Evolutionary conservation across 2,113 vertebrate species (phyloP), one percentile per base, ranked within the genome.

Genomic region (Protobothrops mucrosquamatus): DNA sequence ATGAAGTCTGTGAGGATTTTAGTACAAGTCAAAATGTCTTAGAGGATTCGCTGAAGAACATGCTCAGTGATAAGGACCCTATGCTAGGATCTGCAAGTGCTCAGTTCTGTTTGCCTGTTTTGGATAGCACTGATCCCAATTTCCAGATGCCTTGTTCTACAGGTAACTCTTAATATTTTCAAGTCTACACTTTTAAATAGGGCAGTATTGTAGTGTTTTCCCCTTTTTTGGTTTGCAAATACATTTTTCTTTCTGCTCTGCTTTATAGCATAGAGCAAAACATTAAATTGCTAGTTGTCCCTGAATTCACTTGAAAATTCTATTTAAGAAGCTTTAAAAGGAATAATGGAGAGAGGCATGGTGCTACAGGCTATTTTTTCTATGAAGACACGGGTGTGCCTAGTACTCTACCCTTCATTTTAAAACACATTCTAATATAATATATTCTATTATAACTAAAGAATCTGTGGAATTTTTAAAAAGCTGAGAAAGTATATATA

Each of bases 61-160:
- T 99, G 99, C 98, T 99, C 97, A 99, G 99, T 98, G 99, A 99
- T 98, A 99, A 99, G 98, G 99, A 99, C 98, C 99, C 99, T 96
- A 99, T 99, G 99, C 98, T 99, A 98, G 99, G 99, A 97, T 99
- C 99, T 98, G 98, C 99, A 97, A 99, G 98, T 98, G 97, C 98
- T 97, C 99, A 99, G 98, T 99, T 99, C 98, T 98, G 97, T 98
- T 98, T 98, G 98, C 99, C 98, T 97, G 98, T 99, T 97, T 98
- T 99, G 98, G 99, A 99, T 97, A 99, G 98, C 96, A 98, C 99
- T 97, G 99, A 99, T 92, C 93, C 98, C 94, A 98, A 98, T 98
- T 99, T 99, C 98, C 98, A 98, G 95, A 98, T 98, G 97, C 97
- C 98, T 97, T 98, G 97, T 97, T 98, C 98, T 97, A 97, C 98